A percentile compares a stretch with the other conserved stretches of the same genome.
phyloP scores from a whole-genome alignment of 2,113 vertebrate species.

The Puma concolor region DNA sequence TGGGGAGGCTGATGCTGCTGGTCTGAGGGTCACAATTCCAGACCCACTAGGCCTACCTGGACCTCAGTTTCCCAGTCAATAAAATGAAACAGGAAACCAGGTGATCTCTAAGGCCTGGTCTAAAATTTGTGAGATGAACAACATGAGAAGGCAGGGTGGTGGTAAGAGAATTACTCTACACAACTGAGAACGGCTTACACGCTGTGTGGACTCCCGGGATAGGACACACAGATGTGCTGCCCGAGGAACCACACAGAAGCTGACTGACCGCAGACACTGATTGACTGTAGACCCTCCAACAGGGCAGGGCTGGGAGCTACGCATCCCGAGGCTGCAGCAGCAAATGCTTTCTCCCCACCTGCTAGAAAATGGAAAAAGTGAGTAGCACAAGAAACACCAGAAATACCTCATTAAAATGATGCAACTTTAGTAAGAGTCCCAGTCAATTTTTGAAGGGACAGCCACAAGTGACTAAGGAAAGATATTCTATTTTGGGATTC shows the following conservation, averaged over 20 bases:
- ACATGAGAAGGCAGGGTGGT: background rate
- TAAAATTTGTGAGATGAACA: background rate
- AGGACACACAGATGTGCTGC: background rate
- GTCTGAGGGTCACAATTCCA: background rate
- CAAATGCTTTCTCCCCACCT: background rate
- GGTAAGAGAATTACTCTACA: background rate
- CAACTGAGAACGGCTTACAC: rapidly evolving
- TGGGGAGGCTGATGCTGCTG: background rate
- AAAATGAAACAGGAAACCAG: background rate
- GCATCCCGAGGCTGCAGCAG: rapidly evolving
- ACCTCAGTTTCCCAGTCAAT: background rate
- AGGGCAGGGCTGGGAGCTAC: background rate
- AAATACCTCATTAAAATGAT: background rate
- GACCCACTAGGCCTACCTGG: background rate
- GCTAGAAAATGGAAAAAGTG: background rate
- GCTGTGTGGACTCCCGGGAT: background rate
- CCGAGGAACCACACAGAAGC: no score
- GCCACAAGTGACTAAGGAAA: background rate
- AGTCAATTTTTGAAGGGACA: background rate
- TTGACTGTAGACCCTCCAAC: background rate
- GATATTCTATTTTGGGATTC: background rate
- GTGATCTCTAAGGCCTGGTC: background rate
- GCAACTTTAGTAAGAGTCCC: background rate
- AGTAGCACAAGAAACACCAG: background rate
- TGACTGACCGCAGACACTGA: background rate